Conservation (phyloP, 2,113 vertebrate species). For the Xiphophorus couchianus region DNA sequence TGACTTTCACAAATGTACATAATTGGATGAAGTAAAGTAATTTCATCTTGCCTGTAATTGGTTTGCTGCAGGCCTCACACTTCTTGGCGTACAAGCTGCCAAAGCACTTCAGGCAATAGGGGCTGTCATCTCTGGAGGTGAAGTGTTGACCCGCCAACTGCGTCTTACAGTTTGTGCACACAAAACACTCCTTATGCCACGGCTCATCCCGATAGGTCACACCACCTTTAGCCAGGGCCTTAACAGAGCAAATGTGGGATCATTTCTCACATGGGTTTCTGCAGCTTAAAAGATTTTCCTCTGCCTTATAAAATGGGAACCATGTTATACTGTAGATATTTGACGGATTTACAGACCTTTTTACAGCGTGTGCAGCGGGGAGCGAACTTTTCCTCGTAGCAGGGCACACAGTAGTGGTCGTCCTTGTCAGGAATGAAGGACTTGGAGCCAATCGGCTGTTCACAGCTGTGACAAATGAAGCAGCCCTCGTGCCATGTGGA, state of each 20-base stretch:
- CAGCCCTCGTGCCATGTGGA: constrained; percentile 97
- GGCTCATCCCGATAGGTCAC: constrained; percentile 98
- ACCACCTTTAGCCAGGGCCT: constrained; percentile 96
- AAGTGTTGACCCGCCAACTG: constrained; percentile 98
- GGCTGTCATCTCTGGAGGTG: constrained; percentile 95
- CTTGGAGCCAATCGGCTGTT: constrained; percentile 96
- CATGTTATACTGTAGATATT: not conserved
- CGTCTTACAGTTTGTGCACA: constrained; percentile 92
- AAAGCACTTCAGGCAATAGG: constrained; percentile 95
- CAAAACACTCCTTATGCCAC: constrained; percentile 98
- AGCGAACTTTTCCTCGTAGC: constrained; percentile 97
- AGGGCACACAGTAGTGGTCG: constrained; percentile 96
- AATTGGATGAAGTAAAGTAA: not conserved
- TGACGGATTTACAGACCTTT: constrained; percentile 81
- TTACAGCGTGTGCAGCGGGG: constrained; percentile 97
- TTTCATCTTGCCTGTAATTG: constrained; percentile 89
- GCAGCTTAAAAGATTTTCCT: not conserved
- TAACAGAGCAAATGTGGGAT: constrained; percentile 30
- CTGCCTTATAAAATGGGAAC: not conserved
- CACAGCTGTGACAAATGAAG: constrained; percentile 96
- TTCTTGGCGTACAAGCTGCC: constrained; percentile 97
- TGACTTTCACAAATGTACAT: not conserved
- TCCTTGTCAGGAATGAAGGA: constrained; percentile 98
- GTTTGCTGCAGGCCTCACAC: constrained; percentile 93
- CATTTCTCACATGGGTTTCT: not conserved